Evolutionary conservation across 2,888 invertebrate genomes (phyloP).

Genomic region (Pseudanteris insignis): DNA sequence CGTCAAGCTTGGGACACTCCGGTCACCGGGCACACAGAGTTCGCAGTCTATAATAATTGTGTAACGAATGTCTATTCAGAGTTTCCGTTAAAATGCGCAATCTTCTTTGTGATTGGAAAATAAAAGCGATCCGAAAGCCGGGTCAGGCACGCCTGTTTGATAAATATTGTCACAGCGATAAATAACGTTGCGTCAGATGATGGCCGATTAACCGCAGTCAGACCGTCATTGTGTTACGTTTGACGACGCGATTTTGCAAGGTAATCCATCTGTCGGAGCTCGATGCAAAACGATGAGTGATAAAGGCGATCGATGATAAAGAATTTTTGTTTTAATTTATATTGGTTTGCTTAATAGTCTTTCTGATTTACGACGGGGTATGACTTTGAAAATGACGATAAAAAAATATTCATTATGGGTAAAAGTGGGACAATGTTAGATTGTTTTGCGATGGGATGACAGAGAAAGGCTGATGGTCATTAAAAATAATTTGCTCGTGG

Average conservation of each 20-base stretch:
- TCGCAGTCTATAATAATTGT: constrained; percentile 49
- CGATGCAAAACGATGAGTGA: too few species aligned
- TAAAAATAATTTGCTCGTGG: too few species aligned
- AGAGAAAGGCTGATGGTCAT: too few species aligned
- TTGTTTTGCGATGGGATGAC: too few species aligned
- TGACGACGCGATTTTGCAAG: neutral
- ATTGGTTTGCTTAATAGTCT: too few species aligned
- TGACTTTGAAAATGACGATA: too few species aligned
- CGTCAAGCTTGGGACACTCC: constrained; percentile 56
- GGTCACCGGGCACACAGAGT: constrained; percentile 55
- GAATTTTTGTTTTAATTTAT: too few species aligned
- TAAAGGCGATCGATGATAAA: too few species aligned
- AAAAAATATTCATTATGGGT: too few species aligned
- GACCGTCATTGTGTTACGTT: constrained; percentile 4
- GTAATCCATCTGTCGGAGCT: too few species aligned
- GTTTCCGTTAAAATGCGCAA: constrained; percentile 43
- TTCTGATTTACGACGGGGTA: too few species aligned
- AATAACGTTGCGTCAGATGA: constrained; percentile 17
- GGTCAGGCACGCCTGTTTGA: constrained; percentile 21
- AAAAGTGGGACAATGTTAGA: too few species aligned
- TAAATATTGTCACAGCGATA: constrained; percentile 22
- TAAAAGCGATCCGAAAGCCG: constrained; percentile 13
- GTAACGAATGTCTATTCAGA: constrained; percentile 46
- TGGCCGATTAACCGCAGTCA: neutral
- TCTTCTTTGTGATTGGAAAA: constrained; percentile 33